Evolutionary conservation across 2,113 vertebrate genomes (phyloP).

Genomic region (Vidua chalybeata): DNA sequence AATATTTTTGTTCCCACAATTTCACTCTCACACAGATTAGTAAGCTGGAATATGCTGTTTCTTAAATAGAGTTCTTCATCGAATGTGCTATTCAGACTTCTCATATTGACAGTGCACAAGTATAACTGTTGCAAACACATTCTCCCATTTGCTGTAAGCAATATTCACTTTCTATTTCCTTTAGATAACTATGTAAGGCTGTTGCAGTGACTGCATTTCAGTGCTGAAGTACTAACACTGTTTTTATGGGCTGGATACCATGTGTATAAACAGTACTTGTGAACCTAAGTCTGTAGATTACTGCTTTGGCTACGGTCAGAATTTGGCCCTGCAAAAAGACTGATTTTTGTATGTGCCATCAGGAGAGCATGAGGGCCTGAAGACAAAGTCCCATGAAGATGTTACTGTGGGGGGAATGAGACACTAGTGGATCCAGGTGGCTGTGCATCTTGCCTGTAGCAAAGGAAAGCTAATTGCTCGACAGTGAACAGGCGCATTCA

Average conservation of each 20-base stretch:
- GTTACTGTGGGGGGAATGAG: not conserved
- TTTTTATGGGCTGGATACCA: not conserved
- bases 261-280: not conserved
- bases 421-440: not conserved
- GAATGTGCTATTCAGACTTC: not conserved
- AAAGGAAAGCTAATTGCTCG: not conserved
- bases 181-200: not conserved
- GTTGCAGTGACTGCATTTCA: not conserved
- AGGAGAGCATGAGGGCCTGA: not conserved
- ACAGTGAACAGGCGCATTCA: not conserved
- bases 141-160: not conserved
- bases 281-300: not conserved
- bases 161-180: not conserved
- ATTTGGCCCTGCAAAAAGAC: not conserved
- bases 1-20: slow-evolving; percentile 62
- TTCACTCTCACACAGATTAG: slow-evolving; percentile 43
- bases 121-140: not conserved
- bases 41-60: slow-evolving; percentile 1
- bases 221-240: not conserved
- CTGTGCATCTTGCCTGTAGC: not conserved
- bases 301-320: not conserved
- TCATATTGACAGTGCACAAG: not conserved
- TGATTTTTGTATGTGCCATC: not conserved
- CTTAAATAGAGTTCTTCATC: slow-evolving; percentile 30
- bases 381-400: not conserved